phyloP scores from a whole-genome alignment of 2,113 vertebrate genomes.

The Rostratula benghalensis region DNA sequence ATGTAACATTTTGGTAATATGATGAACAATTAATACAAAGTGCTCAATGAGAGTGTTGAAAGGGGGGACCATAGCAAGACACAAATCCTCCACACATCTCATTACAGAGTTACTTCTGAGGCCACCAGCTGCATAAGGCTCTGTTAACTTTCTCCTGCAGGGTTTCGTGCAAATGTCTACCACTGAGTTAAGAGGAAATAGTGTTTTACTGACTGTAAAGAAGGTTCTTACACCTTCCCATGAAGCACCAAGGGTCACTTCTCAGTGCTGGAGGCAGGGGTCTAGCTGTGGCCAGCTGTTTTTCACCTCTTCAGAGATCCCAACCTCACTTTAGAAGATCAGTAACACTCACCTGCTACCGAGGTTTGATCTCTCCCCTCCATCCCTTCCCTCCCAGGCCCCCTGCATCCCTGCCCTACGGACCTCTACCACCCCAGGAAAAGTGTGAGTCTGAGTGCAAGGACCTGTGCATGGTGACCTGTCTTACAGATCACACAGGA shows the following conservation, averaged over 20 bases:
- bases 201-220: neutral
- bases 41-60: neutral
- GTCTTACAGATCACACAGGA: neutral
- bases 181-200: neutral
- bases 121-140: neutral
- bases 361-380: neutral
- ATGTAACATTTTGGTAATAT: neutral
- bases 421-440: neutral
- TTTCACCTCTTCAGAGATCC: neutral
- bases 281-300: neutral
- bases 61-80: neutral
- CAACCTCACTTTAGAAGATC: neutral
- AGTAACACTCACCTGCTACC: neutral
- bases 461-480: neutral
- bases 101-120: neutral
- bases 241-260: neutral
- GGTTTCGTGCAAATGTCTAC: neutral
- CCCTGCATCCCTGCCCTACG: neutral
- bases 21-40: neutral
- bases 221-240: neutral
- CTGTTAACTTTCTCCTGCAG: neutral
- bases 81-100: neutral
- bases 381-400: neutral
- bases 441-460: fast-evolving
- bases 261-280: fast-evolving